These are phyloP conservation scores for Pectinophora gossypiella DNA, from an alignment of 1,140 invertebrate genomes.

Conservation along the genomic window DNA sequence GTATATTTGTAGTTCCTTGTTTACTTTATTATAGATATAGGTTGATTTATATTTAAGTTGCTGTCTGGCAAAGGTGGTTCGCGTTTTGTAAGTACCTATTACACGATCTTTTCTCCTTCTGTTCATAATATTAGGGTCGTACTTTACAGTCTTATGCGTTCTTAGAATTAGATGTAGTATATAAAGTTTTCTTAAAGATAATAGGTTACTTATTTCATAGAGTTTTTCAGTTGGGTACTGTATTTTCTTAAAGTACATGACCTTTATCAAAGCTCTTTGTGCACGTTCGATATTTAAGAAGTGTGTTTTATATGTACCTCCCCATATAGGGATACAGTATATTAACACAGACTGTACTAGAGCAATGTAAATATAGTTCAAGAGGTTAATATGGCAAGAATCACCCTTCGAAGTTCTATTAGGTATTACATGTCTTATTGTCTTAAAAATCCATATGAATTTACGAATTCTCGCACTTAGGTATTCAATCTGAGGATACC, in stretches of 20 bases:
- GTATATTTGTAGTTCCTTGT: neutral
- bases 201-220: neutral
- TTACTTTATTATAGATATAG: neutral
- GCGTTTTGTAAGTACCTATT: no score
- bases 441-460: neutral
- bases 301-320: neutral
- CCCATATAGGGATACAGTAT: neutral
- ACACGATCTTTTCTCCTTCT: neutral
- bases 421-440: neutral
- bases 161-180: neutral
- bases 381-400: neutral
- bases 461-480: neutral
- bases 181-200: conserved; percentile 1
- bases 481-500: neutral
- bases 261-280: neutral
- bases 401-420: neutral
- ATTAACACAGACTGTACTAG: neutral
- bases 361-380: neutral
- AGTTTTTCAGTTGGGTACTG: neutral
- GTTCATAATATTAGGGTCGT: neutral
- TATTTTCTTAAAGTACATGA: neutral
- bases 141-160: neutral
- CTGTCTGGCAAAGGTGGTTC: neutral
- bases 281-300: neutral
- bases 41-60: neutral